Base-by-base conservation (phyloP, 2,888 invertebrate genomes). In the Phengaris alcon region DNA sequence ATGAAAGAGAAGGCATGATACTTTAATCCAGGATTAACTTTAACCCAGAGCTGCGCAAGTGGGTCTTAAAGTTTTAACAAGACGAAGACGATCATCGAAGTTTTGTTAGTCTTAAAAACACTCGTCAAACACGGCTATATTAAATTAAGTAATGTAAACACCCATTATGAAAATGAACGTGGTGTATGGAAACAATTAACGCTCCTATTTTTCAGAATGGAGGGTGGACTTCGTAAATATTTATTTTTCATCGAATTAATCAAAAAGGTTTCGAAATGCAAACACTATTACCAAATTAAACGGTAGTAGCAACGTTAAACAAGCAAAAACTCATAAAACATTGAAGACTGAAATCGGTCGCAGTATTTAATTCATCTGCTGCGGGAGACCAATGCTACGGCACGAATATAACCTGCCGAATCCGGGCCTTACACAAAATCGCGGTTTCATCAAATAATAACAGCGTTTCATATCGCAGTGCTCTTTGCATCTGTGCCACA, bases 281-380 rank as follows among this genome's bases (percentile, higher is more conserved):
- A 64, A 44, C 64, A 64, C 64, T 64, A 64, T 64, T 64, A 64
- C 22, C 12, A 35, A 64, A 64, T 64, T 64, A 64, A 64, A 22
- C 35, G 35, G 64, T 2, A 6, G 35, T 59, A 35, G 35, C 64
- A 44, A 64, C 64, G 35, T 13, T 8, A 44, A 64, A 64, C 64
- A 64, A 64, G 59, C n/a, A 59, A 22, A 2, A 64, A 44, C 64
- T 6, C 35, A 64, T 44, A 44, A 35, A 64, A 64, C 35, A 44
- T 44, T 64, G 35, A 52, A 1, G 9, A 35, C 64, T 2, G 35
- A 13, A 44, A 44, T 64, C 12, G 1, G 35, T 64, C 22, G 1
- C 52, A 12, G 10, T 52, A 52, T 48, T 48, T 6, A 5, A 48
- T 52, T 52, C 10, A 52, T 10, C 52, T 10, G 4, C 2, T 52